phyloP scores from a whole-genome alignment of 2,113 vertebrate species.

The Puma concolor region DNA sequence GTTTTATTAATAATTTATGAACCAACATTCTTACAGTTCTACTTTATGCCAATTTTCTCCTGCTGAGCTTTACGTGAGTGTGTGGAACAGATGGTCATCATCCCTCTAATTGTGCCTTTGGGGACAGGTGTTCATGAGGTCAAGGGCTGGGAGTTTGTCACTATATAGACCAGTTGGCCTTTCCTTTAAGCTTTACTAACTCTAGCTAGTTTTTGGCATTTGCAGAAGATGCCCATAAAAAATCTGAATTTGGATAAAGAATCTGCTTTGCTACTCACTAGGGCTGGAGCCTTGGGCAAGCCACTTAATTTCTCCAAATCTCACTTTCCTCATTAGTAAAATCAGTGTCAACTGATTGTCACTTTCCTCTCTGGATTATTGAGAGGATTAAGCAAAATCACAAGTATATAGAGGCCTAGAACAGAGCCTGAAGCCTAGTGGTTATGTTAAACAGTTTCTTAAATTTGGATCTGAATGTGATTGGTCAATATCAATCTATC shows the following conservation, averaged over 20 bases:
- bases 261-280: neutral
- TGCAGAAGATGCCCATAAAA: neutral
- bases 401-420: neutral
- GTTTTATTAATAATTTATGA: conserved; percentile 35
- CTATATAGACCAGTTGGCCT: neutral
- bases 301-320: neutral
- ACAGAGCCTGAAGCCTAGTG: neutral
- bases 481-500: neutral
- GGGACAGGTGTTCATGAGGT: conserved; percentile 16
- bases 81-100: neutral
- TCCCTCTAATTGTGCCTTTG: neutral
- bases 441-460: neutral
- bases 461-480: neutral
- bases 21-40: neutral
- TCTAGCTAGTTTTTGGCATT: neutral
- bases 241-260: neutral
- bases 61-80: conserved; percentile 21
- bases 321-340: conserved; percentile 27
- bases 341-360: neutral
- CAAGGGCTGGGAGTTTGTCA: conserved; percentile 54
- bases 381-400: neutral
- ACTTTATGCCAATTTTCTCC: conserved; percentile 29
- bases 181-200: neutral
- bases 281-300: neutral
- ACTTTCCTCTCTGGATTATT: neutral